Evolutionary conservation across 1,140 invertebrate genomes (phyloP).

Genomic region (Lucilia sericata): DNA sequence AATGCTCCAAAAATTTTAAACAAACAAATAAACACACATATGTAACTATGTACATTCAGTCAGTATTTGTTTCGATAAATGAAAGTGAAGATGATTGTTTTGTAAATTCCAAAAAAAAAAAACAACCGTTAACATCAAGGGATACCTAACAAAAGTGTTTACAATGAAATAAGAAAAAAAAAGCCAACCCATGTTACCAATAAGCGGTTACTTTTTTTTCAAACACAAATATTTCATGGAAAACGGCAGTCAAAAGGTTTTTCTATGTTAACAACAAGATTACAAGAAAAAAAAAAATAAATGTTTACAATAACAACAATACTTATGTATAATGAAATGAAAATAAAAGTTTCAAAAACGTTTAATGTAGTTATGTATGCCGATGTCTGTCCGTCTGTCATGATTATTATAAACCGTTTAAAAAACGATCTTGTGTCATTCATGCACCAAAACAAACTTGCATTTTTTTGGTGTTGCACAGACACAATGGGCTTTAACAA

Average conservation of each 20-base stretch:
- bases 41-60: background rate
- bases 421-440: conserved; percentile 8
- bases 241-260: conserved; percentile 19
- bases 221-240: background rate
- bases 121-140: conserved; percentile 6
- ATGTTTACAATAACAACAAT: conserved; percentile 5
- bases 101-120: background rate
- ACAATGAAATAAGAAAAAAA: background rate
- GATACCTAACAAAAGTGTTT: background rate
- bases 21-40: background rate
- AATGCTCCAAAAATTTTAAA: background rate
- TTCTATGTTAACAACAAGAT: background rate
- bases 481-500: conserved; percentile 13
- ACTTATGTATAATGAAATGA: background rate
- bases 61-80: background rate
- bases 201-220: conserved; percentile 21
- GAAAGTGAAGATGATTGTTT: conserved; percentile 19
- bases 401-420: conserved; percentile 8
- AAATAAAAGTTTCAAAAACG: conserved; percentile 17
- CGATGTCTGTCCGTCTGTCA: background rate
- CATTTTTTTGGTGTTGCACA: background rate
- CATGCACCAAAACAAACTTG: conserved; percentile 3
- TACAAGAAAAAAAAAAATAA: background rate
- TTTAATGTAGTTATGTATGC: background rate
- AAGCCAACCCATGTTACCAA: conserved; percentile 14